Evolutionary conservation across 2,113 vertebrate genomes (phyloP).

Genomic region (Suncus etruscus): DNA sequence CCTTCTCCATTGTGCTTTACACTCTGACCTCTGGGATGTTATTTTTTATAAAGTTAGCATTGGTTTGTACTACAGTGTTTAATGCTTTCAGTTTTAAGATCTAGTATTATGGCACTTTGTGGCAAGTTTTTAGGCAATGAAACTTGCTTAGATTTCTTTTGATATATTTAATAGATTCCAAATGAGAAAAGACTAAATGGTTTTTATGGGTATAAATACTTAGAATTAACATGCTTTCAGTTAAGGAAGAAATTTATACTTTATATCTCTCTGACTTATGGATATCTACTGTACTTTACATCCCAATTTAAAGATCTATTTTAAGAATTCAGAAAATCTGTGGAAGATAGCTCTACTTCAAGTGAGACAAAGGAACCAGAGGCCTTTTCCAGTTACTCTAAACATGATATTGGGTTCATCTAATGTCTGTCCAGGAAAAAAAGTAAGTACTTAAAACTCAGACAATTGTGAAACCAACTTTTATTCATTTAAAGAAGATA

Average conservation of each 20-base stretch:
- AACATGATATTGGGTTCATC: constrained; percentile 54
- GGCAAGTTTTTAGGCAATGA: constrained; percentile 20
- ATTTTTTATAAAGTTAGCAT: constrained; percentile 55
- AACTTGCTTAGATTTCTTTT: constrained; percentile 6
- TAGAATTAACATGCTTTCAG: constrained; percentile 42
- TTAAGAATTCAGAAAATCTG: constrained; percentile 89
- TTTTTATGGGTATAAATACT: constrained; percentile 47
- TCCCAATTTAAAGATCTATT: constrained; percentile 88
- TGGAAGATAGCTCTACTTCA: constrained; percentile 90
- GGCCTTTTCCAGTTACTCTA: constrained; percentile 53
- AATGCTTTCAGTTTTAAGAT: constrained; percentile 46
- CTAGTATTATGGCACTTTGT: neutral
- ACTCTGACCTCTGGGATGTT: neutral
- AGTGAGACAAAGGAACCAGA: constrained; percentile 87
- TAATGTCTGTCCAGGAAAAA: constrained; percentile 77
- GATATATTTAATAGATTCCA: constrained; percentile 32
- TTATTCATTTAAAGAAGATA: neutral
- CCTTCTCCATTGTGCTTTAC: too few species aligned
- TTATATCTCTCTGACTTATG: constrained; percentile 33
- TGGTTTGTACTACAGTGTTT: constrained; percentile 37
- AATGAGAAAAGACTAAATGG: constrained; percentile 38
- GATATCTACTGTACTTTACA: constrained; percentile 46
- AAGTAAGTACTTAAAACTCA: constrained; percentile 81
- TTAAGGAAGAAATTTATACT: constrained; percentile 59
- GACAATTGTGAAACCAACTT: constrained; percentile 1